These are phyloP conservation scores for Leucozona laternaria DNA, from an alignment of 2,888 invertebrate species.

Conservation along the genomic window DNA sequence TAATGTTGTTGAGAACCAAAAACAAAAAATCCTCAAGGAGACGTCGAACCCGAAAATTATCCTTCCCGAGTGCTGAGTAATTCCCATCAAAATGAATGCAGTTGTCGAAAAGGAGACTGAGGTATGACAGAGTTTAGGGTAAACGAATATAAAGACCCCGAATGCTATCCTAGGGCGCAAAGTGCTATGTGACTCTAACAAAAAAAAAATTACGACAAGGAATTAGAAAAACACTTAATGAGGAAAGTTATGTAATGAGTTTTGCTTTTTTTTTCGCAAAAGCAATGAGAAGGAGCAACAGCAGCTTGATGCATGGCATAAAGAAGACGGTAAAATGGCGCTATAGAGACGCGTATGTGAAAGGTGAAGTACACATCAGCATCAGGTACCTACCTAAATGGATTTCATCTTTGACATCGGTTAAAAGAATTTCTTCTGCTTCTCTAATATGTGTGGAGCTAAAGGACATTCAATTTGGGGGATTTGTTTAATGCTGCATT, in stretches of 20 bases:
- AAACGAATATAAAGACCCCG: constrained; percentile 48
- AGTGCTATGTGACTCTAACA: constrained; percentile 20
- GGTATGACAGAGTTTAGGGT: constrained; percentile 59
- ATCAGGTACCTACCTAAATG: constrained; percentile 68
- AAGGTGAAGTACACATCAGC: constrained; percentile 46
- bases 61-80: constrained; percentile 70
- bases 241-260: constrained; percentile 75
- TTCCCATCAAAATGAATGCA: constrained; percentile 73
- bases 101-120: constrained; percentile 52
- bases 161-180: constrained; percentile 53
- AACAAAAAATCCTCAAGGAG: constrained; percentile 77
- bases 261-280: constrained; percentile 46
- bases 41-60: constrained; percentile 79
- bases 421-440: constrained; percentile 38
- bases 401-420: constrained; percentile 68
- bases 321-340: not conserved
- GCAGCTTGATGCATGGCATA: constrained; percentile 14
- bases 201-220: constrained; percentile 41
- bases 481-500: constrained; percentile 42
- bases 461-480: constrained; percentile 31
- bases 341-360: not conserved
- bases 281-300: constrained; percentile 1
- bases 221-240: constrained; percentile 75
- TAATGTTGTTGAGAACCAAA: not conserved
- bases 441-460: not conserved